Conservation (phyloP, 1,140 invertebrate species). For the Drosophila triauraria region DNA sequence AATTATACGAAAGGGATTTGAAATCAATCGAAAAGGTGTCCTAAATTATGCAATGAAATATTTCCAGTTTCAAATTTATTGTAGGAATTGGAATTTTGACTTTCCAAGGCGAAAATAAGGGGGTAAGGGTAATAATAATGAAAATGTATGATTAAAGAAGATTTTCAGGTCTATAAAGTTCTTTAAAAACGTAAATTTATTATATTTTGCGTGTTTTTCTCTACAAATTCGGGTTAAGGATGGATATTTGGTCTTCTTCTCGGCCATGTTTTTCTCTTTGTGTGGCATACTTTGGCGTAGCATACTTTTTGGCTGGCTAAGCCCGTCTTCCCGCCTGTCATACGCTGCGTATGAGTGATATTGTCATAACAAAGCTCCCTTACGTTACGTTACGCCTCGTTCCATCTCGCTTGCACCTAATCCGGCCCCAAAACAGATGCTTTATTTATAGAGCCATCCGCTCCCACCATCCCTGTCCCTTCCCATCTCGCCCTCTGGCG, state of each 20-base stretch:
- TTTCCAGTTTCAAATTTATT: background rate
- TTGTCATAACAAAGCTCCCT: constrained; percentile 25
- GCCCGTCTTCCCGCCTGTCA: constrained; percentile 14
- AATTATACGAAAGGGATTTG: background rate
- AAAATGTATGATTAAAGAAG: too few relatives aligned
- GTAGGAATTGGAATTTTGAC: background rate
- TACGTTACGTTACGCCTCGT: background rate
- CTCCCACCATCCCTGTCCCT: background rate
- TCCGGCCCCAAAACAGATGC: constrained; percentile 42
- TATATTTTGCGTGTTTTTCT: too few relatives aligned
- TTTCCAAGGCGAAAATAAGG: too few relatives aligned
- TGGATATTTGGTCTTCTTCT: background rate
- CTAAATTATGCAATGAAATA: background rate
- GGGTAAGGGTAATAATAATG: too few relatives aligned
- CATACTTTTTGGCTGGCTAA: constrained; percentile 47
- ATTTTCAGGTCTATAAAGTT: too few relatives aligned
- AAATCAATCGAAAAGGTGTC: background rate
- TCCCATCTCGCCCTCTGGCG: constrained; percentile 1
- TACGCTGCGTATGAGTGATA: constrained; percentile 46
- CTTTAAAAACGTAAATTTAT: too few relatives aligned
- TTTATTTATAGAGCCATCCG: constrained; percentile 29
- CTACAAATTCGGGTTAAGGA: too few relatives aligned
- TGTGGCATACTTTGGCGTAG: constrained; percentile 13
- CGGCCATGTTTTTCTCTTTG: background rate
- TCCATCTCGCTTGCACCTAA: constrained; percentile 22